Evolutionary conservation across 2,888 invertebrate species (phyloP).

Genomic region (Andrena flavipes): DNA sequence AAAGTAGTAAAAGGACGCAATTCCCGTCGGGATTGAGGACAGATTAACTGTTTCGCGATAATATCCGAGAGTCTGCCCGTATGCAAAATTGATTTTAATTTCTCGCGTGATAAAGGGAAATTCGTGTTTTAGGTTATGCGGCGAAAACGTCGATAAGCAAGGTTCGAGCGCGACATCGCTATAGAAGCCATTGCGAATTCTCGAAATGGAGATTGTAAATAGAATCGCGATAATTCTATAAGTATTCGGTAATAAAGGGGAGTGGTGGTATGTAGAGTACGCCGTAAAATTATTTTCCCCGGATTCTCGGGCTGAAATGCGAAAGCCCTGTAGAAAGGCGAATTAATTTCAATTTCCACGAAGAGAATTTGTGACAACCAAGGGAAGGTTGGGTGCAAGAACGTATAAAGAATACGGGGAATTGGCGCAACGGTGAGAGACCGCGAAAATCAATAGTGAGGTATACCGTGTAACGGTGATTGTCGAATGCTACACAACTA

Average conservation of each 20-base stretch:
- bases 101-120: no score
- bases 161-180: neutral
- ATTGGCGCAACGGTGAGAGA: slow-evolving; percentile 66
- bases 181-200: slow-evolving; percentile 1
- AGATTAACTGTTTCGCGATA: neutral
- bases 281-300: neutral
- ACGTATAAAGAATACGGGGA: slow-evolving; percentile 62
- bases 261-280: neutral
- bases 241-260: no score
- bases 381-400: slow-evolving; percentile 36
- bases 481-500: slow-evolving; percentile 69
- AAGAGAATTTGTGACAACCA: slow-evolving; percentile 25
- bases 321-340: neutral
- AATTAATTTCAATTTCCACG: neutral
- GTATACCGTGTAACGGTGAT: slow-evolving; percentile 77
- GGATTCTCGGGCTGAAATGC: neutral
- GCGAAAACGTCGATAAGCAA: neutral
- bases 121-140: slow-evolving; percentile 47
- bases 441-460: slow-evolving; percentile 74
- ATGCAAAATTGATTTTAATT: neutral
- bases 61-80: neutral
- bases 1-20: neutral
- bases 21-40: neutral
- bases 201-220: no score
- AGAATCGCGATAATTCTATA: no score